These are phyloP conservation scores for Margarornis squamiger DNA, from an alignment of 2,797 vertebrate genomes.

Conservation along the genomic window DNA sequence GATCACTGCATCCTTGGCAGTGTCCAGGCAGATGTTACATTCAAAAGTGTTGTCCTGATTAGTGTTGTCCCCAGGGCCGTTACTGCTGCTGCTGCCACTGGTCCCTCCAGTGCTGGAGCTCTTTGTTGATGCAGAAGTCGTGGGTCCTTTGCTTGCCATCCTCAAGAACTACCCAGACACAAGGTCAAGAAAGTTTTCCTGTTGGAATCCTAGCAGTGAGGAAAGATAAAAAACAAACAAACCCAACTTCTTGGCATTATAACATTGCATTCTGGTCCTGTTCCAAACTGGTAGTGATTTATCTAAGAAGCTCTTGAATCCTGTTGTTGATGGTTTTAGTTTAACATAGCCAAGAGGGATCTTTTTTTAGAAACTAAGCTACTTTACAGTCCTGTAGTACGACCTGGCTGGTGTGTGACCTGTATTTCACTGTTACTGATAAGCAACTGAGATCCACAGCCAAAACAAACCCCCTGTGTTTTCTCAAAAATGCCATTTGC, in stretches of 20 bases:
- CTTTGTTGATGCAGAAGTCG: constrained; percentile 81
- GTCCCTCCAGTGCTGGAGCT: constrained; percentile 79
- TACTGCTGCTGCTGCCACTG: constrained; percentile 80
- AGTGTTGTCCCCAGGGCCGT: constrained; percentile 80
- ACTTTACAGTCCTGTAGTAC: constrained; percentile 8
- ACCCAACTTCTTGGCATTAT: neutral
- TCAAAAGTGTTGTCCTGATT: constrained; percentile 96
- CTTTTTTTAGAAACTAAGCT: constrained; percentile 59
- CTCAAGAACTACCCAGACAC: constrained; percentile 1
- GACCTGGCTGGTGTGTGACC: neutral
- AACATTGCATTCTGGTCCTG: neutral
- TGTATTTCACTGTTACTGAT: neutral
- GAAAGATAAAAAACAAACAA: neutral
- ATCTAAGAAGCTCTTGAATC: constrained; percentile 6
- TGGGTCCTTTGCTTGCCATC: constrained; percentile 81
- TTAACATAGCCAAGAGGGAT: neutral
- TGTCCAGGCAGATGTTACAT: constrained; percentile 98
- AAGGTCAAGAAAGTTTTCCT: neutral
- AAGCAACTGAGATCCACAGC: neutral
- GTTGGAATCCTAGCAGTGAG: constrained; percentile 33
- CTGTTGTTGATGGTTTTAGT: constrained; percentile 34
- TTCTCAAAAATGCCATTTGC: neutral
- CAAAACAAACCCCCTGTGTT: neutral
- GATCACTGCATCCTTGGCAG: constrained; percentile 97
- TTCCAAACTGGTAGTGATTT: neutral